Evolutionary conservation across 2,797 vertebrate genomes (phyloP).

Genomic region (Eurystomus glaucurus): DNA sequence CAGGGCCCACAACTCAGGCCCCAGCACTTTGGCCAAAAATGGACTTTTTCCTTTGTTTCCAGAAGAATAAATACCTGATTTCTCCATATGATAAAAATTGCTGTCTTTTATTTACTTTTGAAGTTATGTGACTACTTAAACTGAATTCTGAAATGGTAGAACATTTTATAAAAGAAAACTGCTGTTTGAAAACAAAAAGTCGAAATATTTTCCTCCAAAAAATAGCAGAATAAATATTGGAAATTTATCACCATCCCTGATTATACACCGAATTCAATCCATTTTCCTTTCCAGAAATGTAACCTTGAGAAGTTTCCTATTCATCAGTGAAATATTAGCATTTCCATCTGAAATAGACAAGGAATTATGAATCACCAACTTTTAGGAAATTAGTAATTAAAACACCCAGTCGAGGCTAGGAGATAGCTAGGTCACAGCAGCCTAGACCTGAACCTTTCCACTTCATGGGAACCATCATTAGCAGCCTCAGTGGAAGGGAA

Average conservation of each 20-base stretch:
- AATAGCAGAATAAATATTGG: background rate
- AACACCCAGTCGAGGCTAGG: background rate
- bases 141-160: background rate
- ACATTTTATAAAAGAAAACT: background rate
- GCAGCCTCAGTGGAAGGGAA: background rate
- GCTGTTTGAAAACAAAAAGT: background rate
- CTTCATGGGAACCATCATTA: background rate
- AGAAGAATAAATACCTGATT: accelerated
- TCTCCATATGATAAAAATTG: background rate
- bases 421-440: background rate
- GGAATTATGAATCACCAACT: background rate
- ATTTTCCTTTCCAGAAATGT: background rate
- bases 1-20: too few relatives aligned
- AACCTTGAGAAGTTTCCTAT: background rate
- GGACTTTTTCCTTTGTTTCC: background rate
- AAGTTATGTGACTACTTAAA: background rate
- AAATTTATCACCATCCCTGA: background rate
- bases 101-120: background rate
- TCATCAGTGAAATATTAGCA: background rate
- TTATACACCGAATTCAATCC: background rate
- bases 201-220: background rate
- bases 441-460: background rate
- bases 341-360: background rate
- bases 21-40: background rate
- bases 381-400: background rate